These are phyloP conservation scores for Branchellion lobata DNA, from an alignment of 2,888 invertebrate genomes.

Conservation along the genomic window DNA sequence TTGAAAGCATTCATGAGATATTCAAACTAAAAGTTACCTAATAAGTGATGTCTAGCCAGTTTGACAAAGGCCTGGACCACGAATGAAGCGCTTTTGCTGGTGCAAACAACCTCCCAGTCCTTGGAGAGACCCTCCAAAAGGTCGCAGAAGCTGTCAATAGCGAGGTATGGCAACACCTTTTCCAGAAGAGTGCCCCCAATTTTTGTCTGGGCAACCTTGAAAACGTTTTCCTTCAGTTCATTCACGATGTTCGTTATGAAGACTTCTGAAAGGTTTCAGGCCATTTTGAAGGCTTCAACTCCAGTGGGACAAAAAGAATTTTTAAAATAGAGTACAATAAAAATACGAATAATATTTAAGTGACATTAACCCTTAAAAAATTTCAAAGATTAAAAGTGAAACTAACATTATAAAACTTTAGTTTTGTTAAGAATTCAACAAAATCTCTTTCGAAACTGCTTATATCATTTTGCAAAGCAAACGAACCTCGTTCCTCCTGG, in stretches of 20 bases:
- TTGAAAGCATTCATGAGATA: too few species aligned
- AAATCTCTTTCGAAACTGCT: not conserved
- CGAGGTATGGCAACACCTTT: not conserved
- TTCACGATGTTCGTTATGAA: not conserved
- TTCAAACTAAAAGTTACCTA: not conserved
- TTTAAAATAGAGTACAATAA: too few species aligned
- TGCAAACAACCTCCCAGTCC: not conserved
- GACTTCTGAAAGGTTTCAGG: too few species aligned
- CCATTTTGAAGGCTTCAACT: too few species aligned
- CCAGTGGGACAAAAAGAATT: not conserved
- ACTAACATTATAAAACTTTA: not conserved
- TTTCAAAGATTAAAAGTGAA: too few species aligned
- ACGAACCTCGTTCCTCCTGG: not conserved
- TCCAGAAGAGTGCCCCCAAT: not conserved
- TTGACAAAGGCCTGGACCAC: slow-evolving; percentile 3
- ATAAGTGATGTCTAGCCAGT: not conserved
- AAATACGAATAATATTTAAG: too few species aligned
- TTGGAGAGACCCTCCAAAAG: slow-evolving; percentile 2
- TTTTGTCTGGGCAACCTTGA: not conserved
- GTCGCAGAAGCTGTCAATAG: not conserved
- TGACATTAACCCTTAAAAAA: too few species aligned
- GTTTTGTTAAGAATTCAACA: not conserved
- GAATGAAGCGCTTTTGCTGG: slow-evolving; percentile 10
- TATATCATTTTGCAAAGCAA: too few species aligned
- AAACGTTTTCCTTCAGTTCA: slow-evolving; percentile 4